A percentile compares a stretch with the other conserved stretches of the same genome.
Conservation (phyloP, 2,888 invertebrate species). For the Leptopilina drosophilae region DNA sequence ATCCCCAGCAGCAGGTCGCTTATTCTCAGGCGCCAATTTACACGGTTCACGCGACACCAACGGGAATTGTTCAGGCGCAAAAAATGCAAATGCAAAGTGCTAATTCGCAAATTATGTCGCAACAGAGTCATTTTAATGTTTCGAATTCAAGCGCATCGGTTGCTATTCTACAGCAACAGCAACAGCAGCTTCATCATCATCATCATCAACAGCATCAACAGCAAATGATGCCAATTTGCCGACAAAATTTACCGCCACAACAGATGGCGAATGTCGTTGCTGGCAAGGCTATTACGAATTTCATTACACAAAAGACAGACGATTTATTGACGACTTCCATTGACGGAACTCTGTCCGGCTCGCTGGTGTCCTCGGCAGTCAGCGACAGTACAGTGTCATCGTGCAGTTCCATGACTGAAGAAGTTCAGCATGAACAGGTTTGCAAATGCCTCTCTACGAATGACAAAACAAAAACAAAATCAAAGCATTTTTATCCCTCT, state of each 20-base stretch:
- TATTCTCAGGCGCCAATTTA: constrained; percentile 64
- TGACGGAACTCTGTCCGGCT: constrained; percentile 68
- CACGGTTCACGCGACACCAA: constrained; percentile 69
- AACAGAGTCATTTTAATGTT: constrained; percentile 34
- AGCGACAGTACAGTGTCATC: constrained; percentile 69
- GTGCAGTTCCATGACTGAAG: constrained; percentile 70
- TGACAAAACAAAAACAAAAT: constrained; percentile 48
- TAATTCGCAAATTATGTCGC: background rate
- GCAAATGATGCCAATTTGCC: constrained; percentile 48
- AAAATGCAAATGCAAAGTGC: constrained; percentile 64
- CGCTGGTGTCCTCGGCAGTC: constrained; percentile 58
- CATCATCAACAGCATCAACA: background rate
- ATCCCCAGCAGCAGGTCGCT: constrained; percentile 53
- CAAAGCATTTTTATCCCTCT: background rate
- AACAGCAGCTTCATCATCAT: background rate
- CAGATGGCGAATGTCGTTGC: constrained; percentile 61
- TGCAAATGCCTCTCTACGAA: constrained; percentile 69
- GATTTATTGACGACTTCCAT: constrained; percentile 67
- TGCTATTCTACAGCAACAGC: background rate
- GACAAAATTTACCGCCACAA: constrained; percentile 49
- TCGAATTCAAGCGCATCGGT: background rate
- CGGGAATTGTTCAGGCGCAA: constrained; percentile 68
- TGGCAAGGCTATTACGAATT: constrained; percentile 62
- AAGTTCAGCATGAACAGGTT: constrained; percentile 75
- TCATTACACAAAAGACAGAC: constrained; percentile 61